These are phyloP conservation scores for Pristionchus maxplancki DNA, from an alignment of 2,888 invertebrate genomes.

Conservation along the genomic window DNA sequence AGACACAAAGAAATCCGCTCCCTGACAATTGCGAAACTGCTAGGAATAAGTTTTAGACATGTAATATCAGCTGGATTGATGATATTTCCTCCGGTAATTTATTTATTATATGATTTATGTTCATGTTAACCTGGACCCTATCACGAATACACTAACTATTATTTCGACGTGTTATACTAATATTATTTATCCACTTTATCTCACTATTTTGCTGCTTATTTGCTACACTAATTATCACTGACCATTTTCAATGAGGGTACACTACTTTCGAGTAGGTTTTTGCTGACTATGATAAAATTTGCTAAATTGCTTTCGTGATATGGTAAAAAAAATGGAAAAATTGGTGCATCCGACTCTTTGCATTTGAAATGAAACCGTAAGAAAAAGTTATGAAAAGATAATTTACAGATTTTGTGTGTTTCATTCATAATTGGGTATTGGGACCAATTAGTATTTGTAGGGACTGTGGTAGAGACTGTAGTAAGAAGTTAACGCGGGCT, in stretches of 20 bases:
- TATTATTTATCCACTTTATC: slow-evolving; percentile 6
- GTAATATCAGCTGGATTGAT: background rate
- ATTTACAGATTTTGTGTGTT: too few species aligned
- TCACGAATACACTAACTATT: slow-evolving; percentile 1
- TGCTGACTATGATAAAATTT: background rate
- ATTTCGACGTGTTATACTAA: background rate
- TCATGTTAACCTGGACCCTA: background rate
- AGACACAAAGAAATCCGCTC: background rate
- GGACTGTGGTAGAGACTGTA: background rate
- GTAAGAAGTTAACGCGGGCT: background rate
- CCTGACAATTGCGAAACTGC: slow-evolving; percentile 13
- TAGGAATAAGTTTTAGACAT: slow-evolving; percentile 47
- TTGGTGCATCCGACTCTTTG: too few species aligned
- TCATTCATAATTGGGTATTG: background rate
- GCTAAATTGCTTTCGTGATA: too few species aligned
- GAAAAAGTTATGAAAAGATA: too few species aligned
- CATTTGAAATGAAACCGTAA: too few species aligned
- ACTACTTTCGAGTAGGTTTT: slow-evolving; percentile 22
- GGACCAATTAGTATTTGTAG: background rate
- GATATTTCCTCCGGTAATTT: too few species aligned
- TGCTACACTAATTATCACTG: background rate
- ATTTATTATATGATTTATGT: background rate
- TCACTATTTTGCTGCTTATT: background rate
- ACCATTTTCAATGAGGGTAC: slow-evolving; percentile 1
- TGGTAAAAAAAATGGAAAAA: too few species aligned